Evolutionary conservation across 2,113 vertebrate species (phyloP).

Genomic region (Rissa tridactyla): DNA sequence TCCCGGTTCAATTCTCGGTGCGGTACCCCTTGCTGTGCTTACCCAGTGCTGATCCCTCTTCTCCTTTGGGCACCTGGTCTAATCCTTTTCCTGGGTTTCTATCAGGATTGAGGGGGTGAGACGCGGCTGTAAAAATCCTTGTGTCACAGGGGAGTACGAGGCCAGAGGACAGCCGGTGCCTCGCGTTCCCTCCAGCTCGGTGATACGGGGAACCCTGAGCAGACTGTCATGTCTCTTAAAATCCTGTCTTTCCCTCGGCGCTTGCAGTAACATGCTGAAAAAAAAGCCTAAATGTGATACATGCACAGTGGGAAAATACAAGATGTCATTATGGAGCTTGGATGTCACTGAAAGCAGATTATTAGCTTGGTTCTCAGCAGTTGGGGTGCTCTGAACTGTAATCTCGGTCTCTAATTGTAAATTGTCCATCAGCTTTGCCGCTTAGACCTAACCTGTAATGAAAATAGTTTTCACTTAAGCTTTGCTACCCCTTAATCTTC

Average conservation of each 20-base stretch:
- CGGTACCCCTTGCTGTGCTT: neutral
- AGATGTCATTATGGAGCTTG: neutral
- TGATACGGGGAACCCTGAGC: neutral
- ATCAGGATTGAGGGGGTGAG: neutral
- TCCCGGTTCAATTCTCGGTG: neutral
- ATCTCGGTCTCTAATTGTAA: neutral
- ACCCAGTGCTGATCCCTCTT: neutral
- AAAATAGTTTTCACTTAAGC: neutral
- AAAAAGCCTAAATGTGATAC: neutral
- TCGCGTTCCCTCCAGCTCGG: neutral
- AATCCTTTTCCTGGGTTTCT: neutral
- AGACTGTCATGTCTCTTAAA: neutral
- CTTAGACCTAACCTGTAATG: neutral
- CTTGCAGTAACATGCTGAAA: neutral
- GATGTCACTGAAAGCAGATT: neutral
- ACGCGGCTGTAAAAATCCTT: neutral
- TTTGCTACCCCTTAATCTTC: neutral
- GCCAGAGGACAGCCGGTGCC: neutral
- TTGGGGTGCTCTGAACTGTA: constrained; percentile 11
- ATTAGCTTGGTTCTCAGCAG: constrained; percentile 12
- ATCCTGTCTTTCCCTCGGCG: neutral
- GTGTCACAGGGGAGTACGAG: neutral
- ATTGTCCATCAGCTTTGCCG: neutral
- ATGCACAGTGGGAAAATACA: neutral
- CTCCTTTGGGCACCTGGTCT: neutral